Evolutionary conservation across 2,888 invertebrate genomes (phyloP).

Genomic region (Boloria euphrosyne): DNA sequence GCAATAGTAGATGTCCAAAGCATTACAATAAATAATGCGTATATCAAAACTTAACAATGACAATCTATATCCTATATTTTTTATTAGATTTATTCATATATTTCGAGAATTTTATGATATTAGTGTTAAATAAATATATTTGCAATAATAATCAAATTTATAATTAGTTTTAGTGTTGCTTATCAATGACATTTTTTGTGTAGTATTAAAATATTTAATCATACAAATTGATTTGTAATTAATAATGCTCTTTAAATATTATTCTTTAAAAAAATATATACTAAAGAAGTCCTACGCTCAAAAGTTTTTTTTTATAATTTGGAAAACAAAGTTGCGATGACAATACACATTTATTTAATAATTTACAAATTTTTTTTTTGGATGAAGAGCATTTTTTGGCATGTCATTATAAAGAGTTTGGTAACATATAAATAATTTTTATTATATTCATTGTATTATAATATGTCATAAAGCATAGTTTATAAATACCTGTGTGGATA

Average conservation of each 20-base stretch:
- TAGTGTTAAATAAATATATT: slow-evolving; percentile 18
- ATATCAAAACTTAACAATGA: not conserved
- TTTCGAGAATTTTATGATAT: slow-evolving; percentile 22
- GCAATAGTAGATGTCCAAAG: too few species aligned
- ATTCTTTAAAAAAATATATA: not conserved
- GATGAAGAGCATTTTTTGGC: slow-evolving; percentile 2
- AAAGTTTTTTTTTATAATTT: slow-evolving; percentile 7
- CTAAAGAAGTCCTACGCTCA: slow-evolving; percentile 23
- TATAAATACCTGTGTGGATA: too few species aligned
- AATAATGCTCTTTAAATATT: not conserved
- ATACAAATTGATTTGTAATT: not conserved
- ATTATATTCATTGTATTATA: too few species aligned
- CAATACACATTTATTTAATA: slow-evolving; percentile 14
- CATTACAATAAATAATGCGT: too few species aligned
- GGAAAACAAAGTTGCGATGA: slow-evolving; percentile 8
- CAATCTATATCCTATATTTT: slow-evolving; percentile 19
- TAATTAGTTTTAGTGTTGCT: slow-evolving; percentile 19
- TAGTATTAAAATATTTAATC: slow-evolving; percentile 15
- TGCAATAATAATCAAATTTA: slow-evolving; percentile 30
- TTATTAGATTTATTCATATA: slow-evolving; percentile 26
- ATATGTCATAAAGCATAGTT: too few species aligned
- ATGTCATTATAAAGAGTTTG: not conserved
- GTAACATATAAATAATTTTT: not conserved
- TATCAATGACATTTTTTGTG: slow-evolving; percentile 19
- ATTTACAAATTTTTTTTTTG: slow-evolving; percentile 5